phyloP scores from a whole-genome alignment of 2,888 invertebrate species.

The Sicus ferrugineus region DNA sequence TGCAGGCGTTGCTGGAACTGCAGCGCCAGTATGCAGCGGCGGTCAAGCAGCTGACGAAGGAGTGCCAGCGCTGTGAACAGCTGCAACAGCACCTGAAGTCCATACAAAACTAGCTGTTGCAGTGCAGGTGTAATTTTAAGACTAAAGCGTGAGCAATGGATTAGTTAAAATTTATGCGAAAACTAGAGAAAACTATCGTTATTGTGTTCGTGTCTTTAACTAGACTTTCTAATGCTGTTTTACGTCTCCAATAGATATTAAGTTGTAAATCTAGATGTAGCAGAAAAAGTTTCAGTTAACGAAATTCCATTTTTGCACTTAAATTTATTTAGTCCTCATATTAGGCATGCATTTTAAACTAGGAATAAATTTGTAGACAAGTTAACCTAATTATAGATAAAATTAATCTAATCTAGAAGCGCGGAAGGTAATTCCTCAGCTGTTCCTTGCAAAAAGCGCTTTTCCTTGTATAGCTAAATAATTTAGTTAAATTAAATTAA shows the following conservation, averaged over 20 bases:
- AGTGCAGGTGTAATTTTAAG: neutral
- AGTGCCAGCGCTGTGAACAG: slow-evolving; percentile 75
- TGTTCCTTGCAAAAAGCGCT: too few relatives aligned
- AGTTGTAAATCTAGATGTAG: neutral
- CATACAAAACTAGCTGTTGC: slow-evolving; percentile 52
- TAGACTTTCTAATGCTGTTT: slow-evolving; percentile 1
- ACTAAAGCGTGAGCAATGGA: neutral
- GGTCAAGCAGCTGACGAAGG: slow-evolving; percentile 78
- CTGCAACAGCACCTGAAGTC: slow-evolving; percentile 61
- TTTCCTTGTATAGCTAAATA: too few relatives aligned
- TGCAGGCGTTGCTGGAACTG: slow-evolving; percentile 72
- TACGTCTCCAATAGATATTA: neutral
- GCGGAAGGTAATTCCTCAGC: too few relatives aligned
- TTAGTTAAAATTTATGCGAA: neutral
- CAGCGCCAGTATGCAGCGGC: slow-evolving; percentile 80
- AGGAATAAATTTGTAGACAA: too few relatives aligned
- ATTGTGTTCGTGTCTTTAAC: slow-evolving; percentile 1
- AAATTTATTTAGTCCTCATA: neutral
- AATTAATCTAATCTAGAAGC: too few relatives aligned
- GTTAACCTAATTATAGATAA: too few relatives aligned
- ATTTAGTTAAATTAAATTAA: too few relatives aligned
- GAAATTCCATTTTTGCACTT: slow-evolving; percentile 24
- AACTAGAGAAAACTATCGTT: slow-evolving; percentile 14
- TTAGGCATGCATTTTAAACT: too few relatives aligned
- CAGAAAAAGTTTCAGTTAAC: slow-evolving; percentile 2